Percentiles rank a stretch among this genome's conserved stretches.
Conservation (phyloP, 2,888 invertebrate genomes). For the Caenorhabditis afra region DNA sequence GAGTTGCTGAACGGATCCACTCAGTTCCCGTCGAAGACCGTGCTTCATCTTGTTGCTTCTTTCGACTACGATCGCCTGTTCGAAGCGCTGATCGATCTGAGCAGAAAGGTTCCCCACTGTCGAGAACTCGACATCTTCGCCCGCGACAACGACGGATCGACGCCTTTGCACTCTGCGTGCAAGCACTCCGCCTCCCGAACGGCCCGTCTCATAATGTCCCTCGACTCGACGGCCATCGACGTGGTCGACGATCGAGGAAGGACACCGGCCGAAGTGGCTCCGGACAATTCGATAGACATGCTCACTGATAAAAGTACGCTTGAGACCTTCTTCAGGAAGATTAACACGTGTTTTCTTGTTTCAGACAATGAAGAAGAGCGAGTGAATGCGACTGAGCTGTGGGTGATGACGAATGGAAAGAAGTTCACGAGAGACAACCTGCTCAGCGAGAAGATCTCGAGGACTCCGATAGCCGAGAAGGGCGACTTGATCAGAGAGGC, state of each 20-base stretch:
- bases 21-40: conserved; percentile 63
- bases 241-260: conserved; percentile 65
- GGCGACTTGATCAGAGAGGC: conserved; percentile 42
- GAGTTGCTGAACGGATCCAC: conserved; percentile 38
- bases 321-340: neutral
- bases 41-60: conserved; percentile 92
- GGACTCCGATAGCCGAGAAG: conserved; percentile 30
- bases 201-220: conserved; percentile 27
- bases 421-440: conserved; percentile 62
- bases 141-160: conserved; percentile 91
- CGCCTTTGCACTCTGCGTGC: conserved; percentile 85
- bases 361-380: conserved; percentile 55
- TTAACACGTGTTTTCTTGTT: neutral
- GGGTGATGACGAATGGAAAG: conserved; percentile 74
- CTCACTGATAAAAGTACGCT: conserved; percentile 38
- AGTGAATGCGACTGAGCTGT: conserved; percentile 67
- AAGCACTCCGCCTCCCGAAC: conserved; percentile 9
- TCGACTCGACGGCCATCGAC: conserved; percentile 39
- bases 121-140: conserved; percentile 93
- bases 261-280: conserved; percentile 60
- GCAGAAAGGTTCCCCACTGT: conserved; percentile 85
- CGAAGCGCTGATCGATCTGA: conserved; percentile 84
- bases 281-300: conserved; percentile 39
- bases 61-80: conserved; percentile 90
- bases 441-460: conserved; percentile 41